A percentile compares a stretch with the other conserved stretches of the same genome.
These are phyloP conservation scores for Anthrax anthrax DNA, from an alignment of 2,888 invertebrate species.

Conservation along the genomic window DNA sequence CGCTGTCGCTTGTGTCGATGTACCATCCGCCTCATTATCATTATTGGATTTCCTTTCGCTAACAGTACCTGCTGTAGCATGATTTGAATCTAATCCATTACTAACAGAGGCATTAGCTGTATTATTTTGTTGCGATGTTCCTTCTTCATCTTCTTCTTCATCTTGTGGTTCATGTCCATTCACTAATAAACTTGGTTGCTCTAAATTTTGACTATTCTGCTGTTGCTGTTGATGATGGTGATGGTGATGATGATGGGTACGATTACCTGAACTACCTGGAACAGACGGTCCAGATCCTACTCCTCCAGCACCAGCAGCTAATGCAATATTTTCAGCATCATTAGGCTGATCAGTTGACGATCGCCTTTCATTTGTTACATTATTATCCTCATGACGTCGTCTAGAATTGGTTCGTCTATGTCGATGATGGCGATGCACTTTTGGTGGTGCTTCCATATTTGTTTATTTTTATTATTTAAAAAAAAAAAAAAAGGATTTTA, in stretches of 20 bases:
- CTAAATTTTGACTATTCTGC: conserved; percentile 3
- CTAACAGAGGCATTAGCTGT: neutral
- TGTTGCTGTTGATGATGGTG: conserved; percentile 10
- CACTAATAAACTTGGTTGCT: conserved; percentile 10
- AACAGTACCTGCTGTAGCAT: neutral
- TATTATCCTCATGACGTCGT: conserved; percentile 22
- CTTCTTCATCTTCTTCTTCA: conserved; percentile 3
- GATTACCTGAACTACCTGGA: neutral
- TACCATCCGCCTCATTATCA: conserved; percentile 17
- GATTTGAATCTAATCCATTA: too few species aligned
- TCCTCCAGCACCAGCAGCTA: neutral
- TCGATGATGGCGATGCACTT: conserved; percentile 32
- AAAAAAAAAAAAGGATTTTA: too few species aligned
- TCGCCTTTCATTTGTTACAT: neutral
- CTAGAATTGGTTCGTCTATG: conserved; percentile 29
- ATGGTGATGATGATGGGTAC: too few species aligned
- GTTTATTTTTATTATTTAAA: neutral
- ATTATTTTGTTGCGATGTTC: conserved; percentile 3
- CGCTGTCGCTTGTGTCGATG: conserved; percentile 10
- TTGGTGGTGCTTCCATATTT: conserved; percentile 30
- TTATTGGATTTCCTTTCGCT: too few species aligned
- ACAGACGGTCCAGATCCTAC: neutral
- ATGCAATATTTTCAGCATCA: neutral
- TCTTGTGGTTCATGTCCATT: conserved; percentile 10
- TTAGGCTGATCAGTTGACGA: neutral